Percentiles rank a stretch among this genome's conserved stretches.
Conservation (phyloP, 2,888 invertebrate species). For the Chirona hameri region DNA sequence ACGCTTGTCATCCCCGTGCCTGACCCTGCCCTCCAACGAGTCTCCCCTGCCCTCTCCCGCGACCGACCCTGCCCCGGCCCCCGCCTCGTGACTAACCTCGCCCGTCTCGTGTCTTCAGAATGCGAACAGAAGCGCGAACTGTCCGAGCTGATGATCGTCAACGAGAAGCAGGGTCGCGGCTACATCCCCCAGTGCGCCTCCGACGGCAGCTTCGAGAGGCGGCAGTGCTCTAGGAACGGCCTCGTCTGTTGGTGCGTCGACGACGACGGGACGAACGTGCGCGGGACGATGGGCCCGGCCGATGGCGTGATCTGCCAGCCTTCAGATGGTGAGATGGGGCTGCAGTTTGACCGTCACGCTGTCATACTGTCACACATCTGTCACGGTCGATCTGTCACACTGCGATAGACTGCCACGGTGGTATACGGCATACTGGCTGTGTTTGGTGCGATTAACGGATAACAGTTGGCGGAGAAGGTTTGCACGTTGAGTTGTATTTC, state of each 20-base stretch:
- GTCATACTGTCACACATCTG: too few relatives aligned
- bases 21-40: too few relatives aligned
- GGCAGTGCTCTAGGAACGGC: constrained; percentile 78
- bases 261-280: constrained; percentile 67
- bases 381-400: too few relatives aligned
- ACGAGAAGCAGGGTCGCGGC: constrained; percentile 74
- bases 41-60: too few relatives aligned
- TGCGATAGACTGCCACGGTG: too few relatives aligned
- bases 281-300: constrained; percentile 74
- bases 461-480: too few relatives aligned
- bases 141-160: constrained; percentile 69
- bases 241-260: constrained; percentile 87
- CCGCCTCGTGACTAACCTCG: background rate
- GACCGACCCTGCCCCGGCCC: too few relatives aligned
- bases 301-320: constrained; percentile 62
- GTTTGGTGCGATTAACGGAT: too few relatives aligned
- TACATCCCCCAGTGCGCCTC: constrained; percentile 75
- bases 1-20: too few relatives aligned
- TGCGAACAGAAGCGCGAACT: constrained; percentile 74
- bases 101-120: constrained; percentile 46
- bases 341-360: background rate
- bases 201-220: constrained; percentile 64
- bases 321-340: constrained; percentile 33
- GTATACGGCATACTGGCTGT: too few relatives aligned
- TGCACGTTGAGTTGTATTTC: too few relatives aligned